phyloP scores from a whole-genome alignment of 2,113 vertebrate genomes.

The Muntiacus reevesi region DNA sequence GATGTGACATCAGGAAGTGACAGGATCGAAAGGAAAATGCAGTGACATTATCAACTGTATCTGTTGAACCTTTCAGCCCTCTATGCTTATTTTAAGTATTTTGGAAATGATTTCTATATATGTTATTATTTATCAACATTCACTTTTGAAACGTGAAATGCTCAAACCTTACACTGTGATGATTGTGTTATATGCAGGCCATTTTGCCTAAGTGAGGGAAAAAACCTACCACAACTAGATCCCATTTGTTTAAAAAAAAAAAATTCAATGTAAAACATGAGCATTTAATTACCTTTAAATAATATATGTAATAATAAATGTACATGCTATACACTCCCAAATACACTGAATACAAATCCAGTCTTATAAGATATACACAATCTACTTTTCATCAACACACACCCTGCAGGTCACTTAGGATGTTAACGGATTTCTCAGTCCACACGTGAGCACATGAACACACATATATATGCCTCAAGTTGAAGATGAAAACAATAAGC shows the following conservation, averaged over 20 bases:
- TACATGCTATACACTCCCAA: conserved; percentile 67
- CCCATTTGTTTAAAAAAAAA: conserved; percentile 10
- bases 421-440: conserved; percentile 30
- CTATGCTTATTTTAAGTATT: background rate
- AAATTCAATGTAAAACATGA: conserved; percentile 63
- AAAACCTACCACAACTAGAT: background rate
- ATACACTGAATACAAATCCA: conserved; percentile 36
- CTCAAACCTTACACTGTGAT: background rate
- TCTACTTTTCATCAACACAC: conserved; percentile 23
- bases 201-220: background rate
- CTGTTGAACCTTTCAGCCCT: background rate
- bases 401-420: conserved; percentile 22
- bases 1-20: background rate
- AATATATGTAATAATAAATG: conserved; percentile 64
- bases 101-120: background rate
- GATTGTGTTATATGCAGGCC: background rate
- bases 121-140: background rate
- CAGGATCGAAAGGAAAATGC: background rate
- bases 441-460: background rate
- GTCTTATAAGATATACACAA: conserved; percentile 65
- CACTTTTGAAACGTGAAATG: background rate
- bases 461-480: background rate
- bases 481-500: conserved; percentile 43
- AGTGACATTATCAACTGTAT: background rate
- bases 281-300: conserved; percentile 72